Evolutionary conservation across 2,797 vertebrate species (phyloP), one percentile per base, ranked within the genome.

Genomic region (Chrysocyon brachyurus): DNA sequence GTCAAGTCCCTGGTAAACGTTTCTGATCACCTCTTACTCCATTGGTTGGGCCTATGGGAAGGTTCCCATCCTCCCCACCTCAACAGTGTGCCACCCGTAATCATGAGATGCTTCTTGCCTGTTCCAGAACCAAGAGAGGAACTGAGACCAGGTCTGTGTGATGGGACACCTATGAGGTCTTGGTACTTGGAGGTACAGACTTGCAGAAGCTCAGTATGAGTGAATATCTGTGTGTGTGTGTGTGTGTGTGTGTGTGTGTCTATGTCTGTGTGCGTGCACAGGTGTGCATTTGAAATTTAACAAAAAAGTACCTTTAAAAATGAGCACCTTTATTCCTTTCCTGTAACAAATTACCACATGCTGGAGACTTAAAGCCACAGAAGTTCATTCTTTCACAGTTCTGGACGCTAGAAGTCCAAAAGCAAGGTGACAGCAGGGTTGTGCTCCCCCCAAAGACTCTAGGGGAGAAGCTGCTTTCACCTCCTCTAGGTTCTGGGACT

Each of bases 241-340:
- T 49, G 46, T 46, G 33, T 19, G 31, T 33, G 59, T 10, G 22
- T 5, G 10, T 10, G 2, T 4, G 7, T 54, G 46, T 49, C 36
- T 46, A 33, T 19, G 31, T 33, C 46, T 11, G 10, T 5, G 10
- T 10, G 2, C 2, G 2, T 33, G 2, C 0, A 2, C 22, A 14
- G 21, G 6, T 28, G 14, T 28, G 26, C 12, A 31, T 68, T 68
- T 95, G 90, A 93, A 83, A 90, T 90, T 49, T 17, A 89, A 89
- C 24, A 22, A n/a, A 78, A 86, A 89, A 70, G 8, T 31, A 56
- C 12, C 11, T 75, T 26, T 3, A 46, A 89, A 59, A 87, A 9
- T 8, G 33, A 82, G 4, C 12, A 21, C 10, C 10, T 59, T 10
- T 61, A 9, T 90, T 84, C 12, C 11, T 73, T 81, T 59, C 24